These are phyloP conservation scores for Zele albiditarsus DNA, from an alignment of 2,888 invertebrate genomes.

Conservation along the genomic window DNA sequence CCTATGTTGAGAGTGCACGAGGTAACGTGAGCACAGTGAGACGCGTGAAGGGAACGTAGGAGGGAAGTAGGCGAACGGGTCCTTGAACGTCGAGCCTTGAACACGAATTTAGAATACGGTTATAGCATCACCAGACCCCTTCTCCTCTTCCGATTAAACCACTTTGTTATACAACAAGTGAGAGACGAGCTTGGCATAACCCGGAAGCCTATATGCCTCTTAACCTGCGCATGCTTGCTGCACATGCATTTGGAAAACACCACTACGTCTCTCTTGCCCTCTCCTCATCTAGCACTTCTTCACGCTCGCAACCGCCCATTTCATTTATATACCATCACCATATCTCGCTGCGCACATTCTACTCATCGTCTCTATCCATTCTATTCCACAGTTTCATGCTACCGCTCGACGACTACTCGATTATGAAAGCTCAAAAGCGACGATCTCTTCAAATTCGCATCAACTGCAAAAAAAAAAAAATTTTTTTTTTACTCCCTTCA, in stretches of 20 bases:
- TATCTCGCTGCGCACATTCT: background rate
- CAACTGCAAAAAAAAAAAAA: background rate
- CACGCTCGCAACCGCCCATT: background rate
- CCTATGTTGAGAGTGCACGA: background rate
- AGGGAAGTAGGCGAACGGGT: constrained; percentile 42
- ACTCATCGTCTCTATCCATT: background rate
- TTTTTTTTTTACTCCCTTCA: background rate
- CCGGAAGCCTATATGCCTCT: constrained; percentile 9
- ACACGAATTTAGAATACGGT: constrained; percentile 53
- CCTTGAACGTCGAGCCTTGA: constrained; percentile 60
- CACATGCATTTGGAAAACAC: background rate
- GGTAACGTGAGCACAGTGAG: constrained; percentile 11
- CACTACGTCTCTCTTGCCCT: background rate
- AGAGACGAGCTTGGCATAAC: background rate
- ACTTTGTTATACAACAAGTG: constrained; percentile 34
- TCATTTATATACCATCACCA: constrained; percentile 1
- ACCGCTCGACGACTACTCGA: background rate
- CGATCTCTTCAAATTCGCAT: background rate
- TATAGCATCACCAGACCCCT: constrained; percentile 20
- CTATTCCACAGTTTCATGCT: background rate
- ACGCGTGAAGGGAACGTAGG: constrained; percentile 36
- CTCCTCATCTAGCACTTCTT: background rate
- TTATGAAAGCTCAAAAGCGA: background rate
- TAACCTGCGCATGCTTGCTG: constrained; percentile 1
- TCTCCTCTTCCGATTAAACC: constrained; percentile 22